Percentiles rank a stretch among this genome's conserved stretches.
Conservation (phyloP, 2,113 vertebrate species). For the Arenaria interpres region DNA sequence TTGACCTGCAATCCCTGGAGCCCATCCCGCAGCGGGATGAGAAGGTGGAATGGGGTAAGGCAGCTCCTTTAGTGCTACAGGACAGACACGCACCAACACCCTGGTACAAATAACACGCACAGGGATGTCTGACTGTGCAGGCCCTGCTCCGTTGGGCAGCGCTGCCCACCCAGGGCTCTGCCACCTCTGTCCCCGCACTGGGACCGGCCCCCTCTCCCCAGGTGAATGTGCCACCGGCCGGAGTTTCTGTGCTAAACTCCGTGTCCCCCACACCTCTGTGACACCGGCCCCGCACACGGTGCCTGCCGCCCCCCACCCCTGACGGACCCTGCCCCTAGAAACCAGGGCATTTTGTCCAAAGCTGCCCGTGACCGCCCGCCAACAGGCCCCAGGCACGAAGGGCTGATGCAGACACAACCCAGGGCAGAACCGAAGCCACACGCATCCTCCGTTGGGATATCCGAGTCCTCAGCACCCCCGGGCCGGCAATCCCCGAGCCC, state of each 20-base stretch:
- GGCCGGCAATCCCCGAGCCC: not conserved
- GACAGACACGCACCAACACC: fast-evolving
- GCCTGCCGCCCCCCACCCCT: fast-evolving
- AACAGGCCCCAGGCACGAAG: not conserved
- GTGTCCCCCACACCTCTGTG: not conserved
- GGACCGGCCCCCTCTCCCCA: not conserved
- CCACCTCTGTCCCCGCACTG: not conserved
- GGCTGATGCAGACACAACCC: not conserved
- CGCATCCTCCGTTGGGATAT: not conserved
- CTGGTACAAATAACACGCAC: fast-evolving
- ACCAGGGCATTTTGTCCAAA: no score
- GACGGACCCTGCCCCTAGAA: not conserved
- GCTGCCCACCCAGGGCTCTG: not conserved
- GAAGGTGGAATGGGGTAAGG: fast-evolving
- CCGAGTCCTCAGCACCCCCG: not conserved
- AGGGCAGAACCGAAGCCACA: not conserved
- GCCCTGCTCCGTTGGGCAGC: not conserved
- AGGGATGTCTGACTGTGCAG: fast-evolving
- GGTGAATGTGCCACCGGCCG: not conserved
- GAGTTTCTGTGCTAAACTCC: not conserved
- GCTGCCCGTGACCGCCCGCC: fast-evolving
- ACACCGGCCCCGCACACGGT: fast-evolving
- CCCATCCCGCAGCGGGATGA: fast-evolving
- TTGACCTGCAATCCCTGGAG: fast-evolving
- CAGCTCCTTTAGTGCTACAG: fast-evolving